Evolutionary conservation across 1,140 invertebrate species (phyloP).

Genomic region (Rhizoglyphus robini): DNA sequence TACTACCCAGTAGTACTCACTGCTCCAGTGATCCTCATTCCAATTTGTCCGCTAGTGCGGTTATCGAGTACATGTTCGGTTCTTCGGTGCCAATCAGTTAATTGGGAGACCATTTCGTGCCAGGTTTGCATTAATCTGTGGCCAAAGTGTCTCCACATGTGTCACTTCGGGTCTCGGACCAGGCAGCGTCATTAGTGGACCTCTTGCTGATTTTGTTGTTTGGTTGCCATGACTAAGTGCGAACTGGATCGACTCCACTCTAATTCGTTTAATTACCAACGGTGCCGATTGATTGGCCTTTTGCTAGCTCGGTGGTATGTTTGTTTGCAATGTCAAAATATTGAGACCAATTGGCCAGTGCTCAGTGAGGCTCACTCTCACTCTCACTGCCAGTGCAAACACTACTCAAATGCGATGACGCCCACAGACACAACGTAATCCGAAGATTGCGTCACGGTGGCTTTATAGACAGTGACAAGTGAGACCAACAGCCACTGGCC

Average conservation of each 20-base stretch:
- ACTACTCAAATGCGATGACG: no score
- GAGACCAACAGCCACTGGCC: no score
- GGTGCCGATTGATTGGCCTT: neutral
- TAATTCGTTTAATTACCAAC: no score
- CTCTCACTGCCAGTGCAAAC: neutral
- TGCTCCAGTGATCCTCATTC: neutral
- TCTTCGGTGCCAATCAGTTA: neutral
- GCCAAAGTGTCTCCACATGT: neutral
- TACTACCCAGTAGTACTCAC: neutral
- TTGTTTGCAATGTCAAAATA: conserved; percentile 1
- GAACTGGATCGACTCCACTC: neutral
- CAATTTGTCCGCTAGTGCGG: neutral
- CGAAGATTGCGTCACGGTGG: neutral
- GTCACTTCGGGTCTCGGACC: conserved; percentile 1
- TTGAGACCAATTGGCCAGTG: conserved; percentile 2
- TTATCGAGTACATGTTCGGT: neutral
- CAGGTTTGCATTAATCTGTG: neutral
- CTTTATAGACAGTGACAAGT: neutral
- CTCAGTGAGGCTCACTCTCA: neutral
- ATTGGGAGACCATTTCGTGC: conserved; percentile 5
- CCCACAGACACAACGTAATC: no score
- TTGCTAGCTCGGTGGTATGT: neutral
- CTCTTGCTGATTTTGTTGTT: conserved; percentile 3
- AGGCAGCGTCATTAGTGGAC: neutral
- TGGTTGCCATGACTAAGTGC: neutral